Percentiles rank a stretch among this genome's conserved stretches.
Evolutionary conservation across 2,888 invertebrate genomes (phyloP).

Genomic region (Mesodorylaimus sp.): DNA sequence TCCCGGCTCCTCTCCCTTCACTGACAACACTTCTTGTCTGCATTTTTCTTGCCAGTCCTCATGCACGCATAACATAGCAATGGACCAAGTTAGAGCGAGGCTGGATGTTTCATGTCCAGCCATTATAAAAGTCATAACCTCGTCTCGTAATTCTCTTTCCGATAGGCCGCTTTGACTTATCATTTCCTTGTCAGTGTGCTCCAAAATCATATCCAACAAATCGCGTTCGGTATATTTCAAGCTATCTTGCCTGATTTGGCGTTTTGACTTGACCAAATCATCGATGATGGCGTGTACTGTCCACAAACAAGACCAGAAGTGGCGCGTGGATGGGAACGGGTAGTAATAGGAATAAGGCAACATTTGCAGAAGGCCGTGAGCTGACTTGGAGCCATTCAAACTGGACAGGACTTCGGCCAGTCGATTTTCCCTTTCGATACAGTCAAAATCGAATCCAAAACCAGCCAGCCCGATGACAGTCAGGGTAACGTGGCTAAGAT

Average conservation of each 20-base stretch:
- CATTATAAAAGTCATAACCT: conserved; percentile 4
- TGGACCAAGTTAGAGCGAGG: background rate
- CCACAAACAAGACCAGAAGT: too few relatives aligned
- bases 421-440: background rate
- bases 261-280: background rate
- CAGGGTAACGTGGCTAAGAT: background rate
- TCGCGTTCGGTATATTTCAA: background rate
- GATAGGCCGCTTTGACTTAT: background rate
- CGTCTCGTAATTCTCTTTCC: background rate
- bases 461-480: background rate
- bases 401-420: background rate
- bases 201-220: conserved; percentile 1
- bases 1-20: background rate
- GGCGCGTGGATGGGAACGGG: too few relatives aligned
- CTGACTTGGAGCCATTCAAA: too few relatives aligned
- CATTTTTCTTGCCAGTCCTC: background rate
- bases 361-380: too few relatives aligned
- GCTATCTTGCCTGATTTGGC: background rate
- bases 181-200: background rate
- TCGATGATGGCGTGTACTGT: background rate
- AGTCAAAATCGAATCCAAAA: conserved; percentile 3
- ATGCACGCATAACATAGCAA: background rate
- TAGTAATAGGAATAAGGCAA: too few relatives aligned
- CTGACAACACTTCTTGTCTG: background rate
- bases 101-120: conserved; percentile 6